phyloP scores from a whole-genome alignment of 2,113 vertebrate genomes.

The Octodon degus region DNA sequence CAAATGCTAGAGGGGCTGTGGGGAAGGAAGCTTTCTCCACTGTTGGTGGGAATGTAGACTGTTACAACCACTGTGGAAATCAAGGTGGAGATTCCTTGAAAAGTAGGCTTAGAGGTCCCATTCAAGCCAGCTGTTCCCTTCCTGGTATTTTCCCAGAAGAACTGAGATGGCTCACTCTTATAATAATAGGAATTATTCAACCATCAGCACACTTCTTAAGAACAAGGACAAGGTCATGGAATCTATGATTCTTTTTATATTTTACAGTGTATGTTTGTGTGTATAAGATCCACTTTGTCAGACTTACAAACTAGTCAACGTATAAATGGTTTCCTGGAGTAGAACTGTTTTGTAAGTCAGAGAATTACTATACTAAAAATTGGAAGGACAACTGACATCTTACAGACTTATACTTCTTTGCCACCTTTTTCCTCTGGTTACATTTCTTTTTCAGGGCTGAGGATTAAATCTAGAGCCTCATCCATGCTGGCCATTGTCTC shows the following conservation, averaged over 20 bases:
- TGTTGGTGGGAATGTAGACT: too few relatives aligned
- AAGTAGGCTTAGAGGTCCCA: too few relatives aligned
- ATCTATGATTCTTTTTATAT: background rate
- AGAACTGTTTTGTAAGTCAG: background rate
- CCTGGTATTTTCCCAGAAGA: too few relatives aligned
- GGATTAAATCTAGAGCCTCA: background rate
- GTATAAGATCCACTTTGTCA: background rate
- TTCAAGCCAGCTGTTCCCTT: too few relatives aligned
- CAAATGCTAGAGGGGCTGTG: too few relatives aligned
- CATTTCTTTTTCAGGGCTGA: background rate
- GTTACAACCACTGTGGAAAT: too few relatives aligned
- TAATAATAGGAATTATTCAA: background rate
- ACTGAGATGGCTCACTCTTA: background rate
- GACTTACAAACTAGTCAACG: background rate
- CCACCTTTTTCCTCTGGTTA: background rate
- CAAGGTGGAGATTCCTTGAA: too few relatives aligned
- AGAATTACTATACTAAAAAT: background rate
- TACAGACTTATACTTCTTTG: background rate
- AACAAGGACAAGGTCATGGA: background rate
- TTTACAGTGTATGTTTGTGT: background rate
- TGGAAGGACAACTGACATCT: background rate
- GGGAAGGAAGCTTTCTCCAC: too few relatives aligned
- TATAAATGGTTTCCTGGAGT: background rate
- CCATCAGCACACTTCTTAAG: background rate
- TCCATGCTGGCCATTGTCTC: background rate